Conservation (phyloP, 2,113 vertebrate species). For the Sebastes fasciatus region DNA sequence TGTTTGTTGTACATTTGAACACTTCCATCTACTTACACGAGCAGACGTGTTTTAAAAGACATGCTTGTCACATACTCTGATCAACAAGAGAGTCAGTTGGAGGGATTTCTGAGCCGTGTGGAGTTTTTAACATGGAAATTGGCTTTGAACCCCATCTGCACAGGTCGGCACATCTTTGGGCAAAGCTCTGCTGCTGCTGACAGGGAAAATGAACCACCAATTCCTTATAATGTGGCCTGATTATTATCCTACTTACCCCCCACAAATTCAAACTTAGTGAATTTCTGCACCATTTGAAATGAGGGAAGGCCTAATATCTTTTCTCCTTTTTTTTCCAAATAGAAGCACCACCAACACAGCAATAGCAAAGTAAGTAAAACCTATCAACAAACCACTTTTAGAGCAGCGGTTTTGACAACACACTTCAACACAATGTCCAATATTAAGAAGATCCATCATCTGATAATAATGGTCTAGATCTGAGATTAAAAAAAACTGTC, state of each 20-base stretch:
- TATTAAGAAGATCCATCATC: constrained; percentile 14
- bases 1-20: constrained; percentile 76
- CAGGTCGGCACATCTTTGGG: constrained; percentile 87
- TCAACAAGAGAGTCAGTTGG: constrained; percentile 75
- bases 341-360: constrained; percentile 54
- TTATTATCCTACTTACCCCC: constrained; percentile 86
- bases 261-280: constrained; percentile 80
- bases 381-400: constrained; percentile 40
- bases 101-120: constrained; percentile 75
- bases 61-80: constrained; percentile 79
- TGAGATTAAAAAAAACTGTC: not conserved
- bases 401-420: constrained; percentile 36
- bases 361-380: constrained; percentile 67
- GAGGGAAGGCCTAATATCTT: constrained; percentile 53
- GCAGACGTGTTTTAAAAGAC: constrained; percentile 72
- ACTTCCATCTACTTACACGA: constrained; percentile 70
- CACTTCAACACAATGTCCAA: constrained; percentile 25
- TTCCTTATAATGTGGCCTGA: constrained; percentile 87
- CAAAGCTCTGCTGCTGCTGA: constrained; percentile 83
- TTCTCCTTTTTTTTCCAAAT: constrained; percentile 55
- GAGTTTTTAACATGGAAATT: constrained; percentile 90
- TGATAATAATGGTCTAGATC: not conserved
- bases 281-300: constrained; percentile 79
- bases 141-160: constrained; percentile 88
- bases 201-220: constrained; percentile 87